These are phyloP conservation scores for Chloroclysta siterata DNA, from an alignment of 2,888 invertebrate genomes.

Conservation along the genomic window DNA sequence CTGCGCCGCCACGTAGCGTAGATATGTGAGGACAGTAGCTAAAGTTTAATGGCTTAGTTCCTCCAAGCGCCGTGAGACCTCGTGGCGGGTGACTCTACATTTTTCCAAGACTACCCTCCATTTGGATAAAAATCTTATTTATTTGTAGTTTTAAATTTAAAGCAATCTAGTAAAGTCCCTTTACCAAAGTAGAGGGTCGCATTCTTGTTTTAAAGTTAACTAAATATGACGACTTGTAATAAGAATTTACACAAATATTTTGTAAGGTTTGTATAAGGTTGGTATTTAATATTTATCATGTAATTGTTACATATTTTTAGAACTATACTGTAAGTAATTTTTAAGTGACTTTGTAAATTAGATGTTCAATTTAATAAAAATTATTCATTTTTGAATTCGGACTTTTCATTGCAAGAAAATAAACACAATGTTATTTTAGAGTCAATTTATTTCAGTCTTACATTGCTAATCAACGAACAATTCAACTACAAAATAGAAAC, in stretches of 20 bases:
- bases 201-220: not conserved
- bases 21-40: no score
- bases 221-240: conserved; percentile 7
- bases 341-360: conserved; percentile 28
- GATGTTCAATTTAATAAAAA: conserved; percentile 19
- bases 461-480: conserved; percentile 72
- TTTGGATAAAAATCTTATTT: no score
- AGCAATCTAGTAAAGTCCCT: no score
- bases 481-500: conserved; percentile 70
- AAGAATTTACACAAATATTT: conserved; percentile 24
- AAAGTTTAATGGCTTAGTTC: no score
- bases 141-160: no score
- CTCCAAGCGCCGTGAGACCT: no score
- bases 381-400: conserved; percentile 2
- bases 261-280: conserved; percentile 39
- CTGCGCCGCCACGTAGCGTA: not conserved
- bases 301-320: conserved; percentile 16
- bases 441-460: conserved; percentile 78
- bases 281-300: conserved; percentile 34
- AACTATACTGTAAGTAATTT: conserved; percentile 30
- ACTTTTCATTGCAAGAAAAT: not conserved
- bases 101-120: no score
- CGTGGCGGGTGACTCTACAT: no score
- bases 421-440: conserved; percentile 22
- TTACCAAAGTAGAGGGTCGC: no score